Percentiles rank a stretch among this genome's conserved stretches.
These are phyloP conservation scores for Caenorhabditis brenneri DNA, from an alignment of 1,140 invertebrate genomes.

Conservation along the genomic window DNA sequence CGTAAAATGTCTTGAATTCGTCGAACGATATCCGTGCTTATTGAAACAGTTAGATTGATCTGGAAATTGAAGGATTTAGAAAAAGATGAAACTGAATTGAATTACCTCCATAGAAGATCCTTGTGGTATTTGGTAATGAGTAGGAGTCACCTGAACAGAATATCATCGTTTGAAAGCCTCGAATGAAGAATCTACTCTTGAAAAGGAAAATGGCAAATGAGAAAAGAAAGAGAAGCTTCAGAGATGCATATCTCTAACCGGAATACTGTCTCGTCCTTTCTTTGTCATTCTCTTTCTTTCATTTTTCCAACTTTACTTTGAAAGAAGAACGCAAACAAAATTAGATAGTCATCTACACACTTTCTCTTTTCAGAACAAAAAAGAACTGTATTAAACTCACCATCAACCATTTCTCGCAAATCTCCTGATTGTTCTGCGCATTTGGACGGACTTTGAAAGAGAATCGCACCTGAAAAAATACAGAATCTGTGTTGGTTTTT, in stretches of 20 bases:
- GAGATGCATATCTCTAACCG: slow-evolving; percentile 10
- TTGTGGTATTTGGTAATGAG: slow-evolving; percentile 42
- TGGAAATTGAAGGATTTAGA: slow-evolving; percentile 23
- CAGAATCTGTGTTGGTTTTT: too few relatives aligned
- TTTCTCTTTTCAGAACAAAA: not conserved
- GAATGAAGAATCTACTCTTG: not conserved
- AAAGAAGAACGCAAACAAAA: not conserved
- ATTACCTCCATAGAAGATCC: slow-evolving; percentile 39
- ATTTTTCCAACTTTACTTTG: not conserved
- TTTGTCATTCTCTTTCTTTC: not conserved
- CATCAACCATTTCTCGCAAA: slow-evolving; percentile 36
- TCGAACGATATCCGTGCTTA: slow-evolving; percentile 51
- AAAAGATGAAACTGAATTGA: not conserved
- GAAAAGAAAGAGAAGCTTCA: not conserved
- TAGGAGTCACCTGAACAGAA: slow-evolving; percentile 49
- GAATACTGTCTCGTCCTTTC: not conserved
- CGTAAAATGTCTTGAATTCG: slow-evolving; percentile 45
- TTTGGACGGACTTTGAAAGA: slow-evolving; percentile 52
- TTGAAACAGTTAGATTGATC: slow-evolving; percentile 51
- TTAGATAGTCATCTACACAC: not conserved
- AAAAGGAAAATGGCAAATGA: not conserved
- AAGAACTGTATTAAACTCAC: not conserved
- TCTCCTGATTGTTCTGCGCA: not conserved
- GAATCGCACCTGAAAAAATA: slow-evolving; percentile 55
- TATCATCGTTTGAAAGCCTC: not conserved